A percentile compares a stretch with the other conserved stretches of the same genome.
These are phyloP conservation scores for Drosophila paulistorum DNA, from an alignment of 1,140 invertebrate species.

Conservation along the genomic window DNA sequence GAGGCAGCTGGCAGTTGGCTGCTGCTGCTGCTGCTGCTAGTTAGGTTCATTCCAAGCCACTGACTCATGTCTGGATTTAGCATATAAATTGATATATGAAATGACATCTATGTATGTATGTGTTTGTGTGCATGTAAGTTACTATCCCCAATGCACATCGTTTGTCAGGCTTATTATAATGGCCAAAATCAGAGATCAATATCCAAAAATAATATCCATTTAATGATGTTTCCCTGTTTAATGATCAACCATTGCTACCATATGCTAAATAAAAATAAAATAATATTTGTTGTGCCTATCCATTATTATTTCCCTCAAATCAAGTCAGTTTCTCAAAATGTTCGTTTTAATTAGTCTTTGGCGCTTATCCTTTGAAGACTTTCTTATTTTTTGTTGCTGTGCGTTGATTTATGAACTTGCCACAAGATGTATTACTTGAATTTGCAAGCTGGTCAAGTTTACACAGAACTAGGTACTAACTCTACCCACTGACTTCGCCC, in stretches of 20 bases:
- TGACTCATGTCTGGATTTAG: conserved; percentile 31
- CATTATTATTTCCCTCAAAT: neutral
- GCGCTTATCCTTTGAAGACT: conserved; percentile 47
- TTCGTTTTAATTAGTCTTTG: conserved; percentile 12
- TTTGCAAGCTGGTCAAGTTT: conserved; percentile 38
- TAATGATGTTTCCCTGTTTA: too few species aligned
- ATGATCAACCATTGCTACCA: too few species aligned
- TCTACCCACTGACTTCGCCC: conserved; percentile 4
- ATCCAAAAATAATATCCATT: neutral
- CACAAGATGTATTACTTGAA: conserved; percentile 50
- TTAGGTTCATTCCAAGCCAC: conserved; percentile 35
- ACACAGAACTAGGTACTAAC: neutral
- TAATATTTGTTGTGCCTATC: too few species aligned
- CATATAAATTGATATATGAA: conserved; percentile 13
- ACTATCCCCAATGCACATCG: conserved; percentile 18
- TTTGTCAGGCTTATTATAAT: conserved; percentile 57
- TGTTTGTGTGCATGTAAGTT: neutral
- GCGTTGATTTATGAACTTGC: conserved; percentile 24
- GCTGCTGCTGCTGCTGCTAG: neutral
- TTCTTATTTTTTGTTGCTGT: conserved; percentile 7
- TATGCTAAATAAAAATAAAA: too few species aligned
- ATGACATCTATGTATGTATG: conserved; percentile 10
- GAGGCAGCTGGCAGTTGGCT: neutral
- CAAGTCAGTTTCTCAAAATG: neutral
- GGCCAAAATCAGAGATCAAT: conserved; percentile 4